phyloP scores from a whole-genome alignment of 2,797 vertebrate genomes.

The Steatocranus sp. region DNA sequence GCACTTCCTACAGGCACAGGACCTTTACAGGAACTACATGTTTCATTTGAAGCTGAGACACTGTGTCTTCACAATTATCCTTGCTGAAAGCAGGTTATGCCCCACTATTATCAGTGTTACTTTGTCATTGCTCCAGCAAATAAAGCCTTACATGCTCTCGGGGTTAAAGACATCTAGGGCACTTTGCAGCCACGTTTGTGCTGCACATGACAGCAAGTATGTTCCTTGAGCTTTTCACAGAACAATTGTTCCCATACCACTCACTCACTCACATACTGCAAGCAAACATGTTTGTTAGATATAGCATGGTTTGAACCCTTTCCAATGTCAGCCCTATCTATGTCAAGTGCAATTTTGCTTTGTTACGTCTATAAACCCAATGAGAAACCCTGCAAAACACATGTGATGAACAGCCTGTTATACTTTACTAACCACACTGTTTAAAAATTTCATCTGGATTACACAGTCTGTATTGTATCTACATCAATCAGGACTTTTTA shows the following conservation, averaged over 20 bases:
- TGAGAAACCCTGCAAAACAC: constrained; percentile 36
- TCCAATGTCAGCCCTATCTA: constrained; percentile 31
- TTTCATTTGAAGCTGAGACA: constrained; percentile 41
- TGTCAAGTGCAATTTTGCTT: constrained; percentile 46
- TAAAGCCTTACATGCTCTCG: not conserved
- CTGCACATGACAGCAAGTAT: constrained; percentile 12
- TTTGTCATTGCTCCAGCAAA: constrained; percentile 22
- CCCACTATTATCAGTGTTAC: constrained; percentile 16
- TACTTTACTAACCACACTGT: not conserved
- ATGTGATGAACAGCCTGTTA: constrained; percentile 26
- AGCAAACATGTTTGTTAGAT: constrained; percentile 37
- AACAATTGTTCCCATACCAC: constrained; percentile 37
- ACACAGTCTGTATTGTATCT: not conserved
- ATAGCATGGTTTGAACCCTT: constrained; percentile 23
- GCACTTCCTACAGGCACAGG: constrained; percentile 57
- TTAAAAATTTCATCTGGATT: not conserved
- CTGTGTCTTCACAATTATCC: constrained; percentile 28
- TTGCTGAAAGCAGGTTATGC: not conserved
- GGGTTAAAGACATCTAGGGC: not conserved
- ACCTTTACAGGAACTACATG: constrained; percentile 61
- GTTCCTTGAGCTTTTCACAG: not conserved
- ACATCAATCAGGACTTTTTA: not conserved
- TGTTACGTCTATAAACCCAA: constrained; percentile 32
- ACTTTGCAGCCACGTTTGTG: not conserved
- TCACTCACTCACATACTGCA: not conserved